phyloP scores from a whole-genome alignment of 2,113 vertebrate species.

The Engystomops pustulosus region DNA sequence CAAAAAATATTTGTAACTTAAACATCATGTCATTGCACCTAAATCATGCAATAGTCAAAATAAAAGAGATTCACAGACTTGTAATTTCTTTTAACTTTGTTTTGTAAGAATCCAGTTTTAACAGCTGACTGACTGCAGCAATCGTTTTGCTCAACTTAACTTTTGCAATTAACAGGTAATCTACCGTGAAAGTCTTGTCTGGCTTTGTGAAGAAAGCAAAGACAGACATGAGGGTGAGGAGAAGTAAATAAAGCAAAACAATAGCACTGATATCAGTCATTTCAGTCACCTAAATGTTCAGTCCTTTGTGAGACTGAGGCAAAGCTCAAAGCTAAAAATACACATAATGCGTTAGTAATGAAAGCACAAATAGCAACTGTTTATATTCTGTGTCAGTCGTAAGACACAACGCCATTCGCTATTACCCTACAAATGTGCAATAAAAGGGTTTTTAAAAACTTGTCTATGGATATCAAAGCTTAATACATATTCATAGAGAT shows the following conservation, averaged over 20 bases:
- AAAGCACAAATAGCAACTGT: not conserved
- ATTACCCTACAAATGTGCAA: not conserved
- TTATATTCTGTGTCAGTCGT: not conserved
- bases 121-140: not conserved
- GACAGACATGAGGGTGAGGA: conserved; percentile 13
- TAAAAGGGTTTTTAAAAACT: too few relatives aligned
- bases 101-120: conserved; percentile 19
- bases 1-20: too few relatives aligned
- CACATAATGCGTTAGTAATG: not conserved
- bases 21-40: too few relatives aligned
- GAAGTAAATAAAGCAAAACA: conserved; percentile 10
- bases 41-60: not conserved
- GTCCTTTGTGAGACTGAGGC: not conserved
- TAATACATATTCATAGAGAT: too few relatives aligned
- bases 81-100: not conserved
- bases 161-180: conserved; percentile 8
- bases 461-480: too few relatives aligned
- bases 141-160: conserved; percentile 14
- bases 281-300: not conserved
- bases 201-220: not conserved
- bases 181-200: conserved; percentile 4
- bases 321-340: not conserved
- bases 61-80: not conserved
- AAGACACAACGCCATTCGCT: not conserved
- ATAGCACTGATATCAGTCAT: not conserved